Percentiles rank a stretch among this genome's conserved stretches.
phyloP scores from a whole-genome alignment of 2,113 vertebrate genomes.

The Galemys pyrenaicus region DNA sequence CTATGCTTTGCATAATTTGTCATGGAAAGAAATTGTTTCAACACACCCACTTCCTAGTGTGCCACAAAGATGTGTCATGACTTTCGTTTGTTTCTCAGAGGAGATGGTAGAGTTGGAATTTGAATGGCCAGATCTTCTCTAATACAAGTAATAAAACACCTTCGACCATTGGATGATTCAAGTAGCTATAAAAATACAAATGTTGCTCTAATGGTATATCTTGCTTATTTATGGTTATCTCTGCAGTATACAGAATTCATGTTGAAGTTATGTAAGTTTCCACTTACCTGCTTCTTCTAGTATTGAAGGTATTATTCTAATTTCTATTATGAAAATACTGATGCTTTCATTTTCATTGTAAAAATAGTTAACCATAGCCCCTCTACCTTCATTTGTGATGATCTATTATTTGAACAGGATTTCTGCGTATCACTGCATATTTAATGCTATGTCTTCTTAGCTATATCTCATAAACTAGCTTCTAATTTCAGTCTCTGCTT shows the following conservation, averaged over 20 bases:
- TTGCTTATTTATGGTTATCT: background rate
- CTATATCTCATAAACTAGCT: slow-evolving; percentile 58
- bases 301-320: background rate
- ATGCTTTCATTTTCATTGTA: slow-evolving; percentile 18
- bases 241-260: background rate
- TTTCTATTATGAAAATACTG: background rate
- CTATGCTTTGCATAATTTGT: background rate
- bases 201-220: background rate
- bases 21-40: background rate
- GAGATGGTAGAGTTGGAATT: background rate
- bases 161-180: background rate
- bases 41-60: background rate
- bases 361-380: background rate
- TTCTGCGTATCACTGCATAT: slow-evolving; percentile 54
- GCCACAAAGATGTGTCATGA: background rate
- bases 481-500: slow-evolving; percentile 72
- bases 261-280: background rate
- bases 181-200: background rate
- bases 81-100: background rate
- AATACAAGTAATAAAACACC: background rate
- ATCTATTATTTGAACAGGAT: slow-evolving; percentile 12
- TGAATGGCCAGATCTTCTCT: background rate
- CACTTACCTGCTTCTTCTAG: background rate
- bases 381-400: background rate
- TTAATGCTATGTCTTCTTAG: slow-evolving; percentile 60